Percentiles rank a stretch among this genome's conserved stretches.
These are phyloP conservation scores for Acanthosepion esculentum DNA, from an alignment of 2,888 invertebrate species.

Conservation along the genomic window DNA sequence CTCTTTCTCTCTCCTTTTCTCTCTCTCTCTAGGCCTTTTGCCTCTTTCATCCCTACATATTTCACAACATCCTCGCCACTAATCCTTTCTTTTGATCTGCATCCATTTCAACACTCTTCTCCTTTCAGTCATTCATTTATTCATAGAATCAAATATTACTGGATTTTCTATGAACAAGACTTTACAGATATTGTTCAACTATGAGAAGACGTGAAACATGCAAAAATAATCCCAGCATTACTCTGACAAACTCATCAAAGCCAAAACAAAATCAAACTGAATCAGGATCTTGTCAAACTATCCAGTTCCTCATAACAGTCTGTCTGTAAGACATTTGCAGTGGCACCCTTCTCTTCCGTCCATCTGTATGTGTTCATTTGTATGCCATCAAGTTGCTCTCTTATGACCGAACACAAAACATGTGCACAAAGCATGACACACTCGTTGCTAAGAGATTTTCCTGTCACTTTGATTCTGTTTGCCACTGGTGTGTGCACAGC, in stretches of 20 bases:
- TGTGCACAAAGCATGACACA: not conserved
- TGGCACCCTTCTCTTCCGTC: not conserved
- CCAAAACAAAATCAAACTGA: not conserved
- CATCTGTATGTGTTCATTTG: not conserved
- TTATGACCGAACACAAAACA: not conserved
- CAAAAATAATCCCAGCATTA: slow-evolving; percentile 33
- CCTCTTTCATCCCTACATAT: not conserved
- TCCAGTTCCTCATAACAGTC: not conserved
- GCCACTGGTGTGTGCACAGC: not conserved
- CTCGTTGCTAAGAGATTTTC: not conserved
- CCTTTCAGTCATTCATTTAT: not conserved
- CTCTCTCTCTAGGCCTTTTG: not conserved
- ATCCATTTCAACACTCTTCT: not conserved
- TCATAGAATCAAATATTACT: not conserved
- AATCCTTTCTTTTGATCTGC: not conserved
- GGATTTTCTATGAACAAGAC: not conserved
- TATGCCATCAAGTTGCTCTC: not conserved
- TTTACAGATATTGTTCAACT: not conserved
- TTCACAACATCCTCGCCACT: not conserved
- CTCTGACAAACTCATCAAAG: slow-evolving; percentile 18
- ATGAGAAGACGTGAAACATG: not conserved
- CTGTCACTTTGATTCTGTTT: not conserved
- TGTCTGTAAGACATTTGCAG: not conserved
- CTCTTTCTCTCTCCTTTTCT: not conserved
- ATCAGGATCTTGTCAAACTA: slow-evolving; percentile 12